Conservation (phyloP, 1,140 invertebrate genomes). For the Bombus superbus region DNA sequence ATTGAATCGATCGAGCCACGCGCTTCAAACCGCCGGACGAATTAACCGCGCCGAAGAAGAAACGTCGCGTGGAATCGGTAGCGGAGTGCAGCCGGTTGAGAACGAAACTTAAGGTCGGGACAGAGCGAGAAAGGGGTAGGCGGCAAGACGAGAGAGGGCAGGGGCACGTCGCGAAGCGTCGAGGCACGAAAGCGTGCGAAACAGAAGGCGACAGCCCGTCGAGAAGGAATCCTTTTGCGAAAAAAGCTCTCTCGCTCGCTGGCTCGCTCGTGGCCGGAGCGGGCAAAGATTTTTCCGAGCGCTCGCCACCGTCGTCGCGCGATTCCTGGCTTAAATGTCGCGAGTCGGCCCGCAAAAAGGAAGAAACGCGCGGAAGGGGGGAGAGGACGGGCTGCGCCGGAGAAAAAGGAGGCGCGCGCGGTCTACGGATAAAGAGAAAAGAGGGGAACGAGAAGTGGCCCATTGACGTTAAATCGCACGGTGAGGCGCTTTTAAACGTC, state of each 20-base stretch:
- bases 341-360: conserved; percentile 25
- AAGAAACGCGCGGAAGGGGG: not conserved
- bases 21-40: not conserved
- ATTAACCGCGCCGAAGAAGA: not conserved
- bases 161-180: not conserved
- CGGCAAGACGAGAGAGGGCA: not conserved
- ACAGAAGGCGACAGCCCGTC: conserved; percentile 37
- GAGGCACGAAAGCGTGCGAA: conserved; percentile 34
- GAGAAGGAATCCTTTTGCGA: conserved; percentile 40
- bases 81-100: not conserved
- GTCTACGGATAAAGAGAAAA: conserved; percentile 13
- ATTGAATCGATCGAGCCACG: not conserved
- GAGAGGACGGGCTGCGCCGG: not conserved
- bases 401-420: conserved; percentile 25
- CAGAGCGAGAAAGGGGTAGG: not conserved
- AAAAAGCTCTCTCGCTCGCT: conserved; percentile 6
- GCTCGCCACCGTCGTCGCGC: conserved; percentile 12
- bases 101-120: not conserved
- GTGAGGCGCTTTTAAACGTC: conserved; percentile 64
- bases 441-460: conserved; percentile 48
- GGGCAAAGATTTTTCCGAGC: conserved; percentile 34
- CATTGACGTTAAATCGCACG: conserved; percentile 74
- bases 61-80: not conserved
- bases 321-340: conserved; percentile 36
- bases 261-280: not conserved